Conservation (phyloP, 1,140 invertebrate genomes). For the Gryllus bimaculatus region DNA sequence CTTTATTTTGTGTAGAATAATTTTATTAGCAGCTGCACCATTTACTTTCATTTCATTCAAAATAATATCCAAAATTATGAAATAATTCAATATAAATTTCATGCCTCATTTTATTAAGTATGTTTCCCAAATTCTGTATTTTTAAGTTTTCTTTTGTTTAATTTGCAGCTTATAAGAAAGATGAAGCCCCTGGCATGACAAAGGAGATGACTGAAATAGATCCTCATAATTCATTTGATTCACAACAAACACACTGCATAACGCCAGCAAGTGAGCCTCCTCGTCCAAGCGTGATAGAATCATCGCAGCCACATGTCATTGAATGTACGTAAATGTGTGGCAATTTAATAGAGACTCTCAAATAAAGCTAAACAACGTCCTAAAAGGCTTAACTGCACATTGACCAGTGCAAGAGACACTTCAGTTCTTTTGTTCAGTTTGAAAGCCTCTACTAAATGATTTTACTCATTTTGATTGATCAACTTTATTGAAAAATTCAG, state of each 20-base stretch:
- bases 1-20: too few relatives aligned
- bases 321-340: constrained; percentile 65
- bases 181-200: constrained; percentile 25
- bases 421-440: not conserved
- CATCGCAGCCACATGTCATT: constrained; percentile 74
- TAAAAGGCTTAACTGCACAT: not conserved
- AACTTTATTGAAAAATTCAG: too few relatives aligned
- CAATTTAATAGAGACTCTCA: not conserved
- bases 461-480: too few relatives aligned
- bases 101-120: too few relatives aligned
- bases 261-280: constrained; percentile 42
- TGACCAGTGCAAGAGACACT: not conserved
- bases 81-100: too few relatives aligned
- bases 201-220: constrained; percentile 36
- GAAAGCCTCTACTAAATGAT: too few relatives aligned
- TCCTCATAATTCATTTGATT: constrained; percentile 20
- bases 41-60: too few relatives aligned
- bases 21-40: too few relatives aligned
- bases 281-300: constrained; percentile 71
- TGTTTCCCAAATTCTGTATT: too few relatives aligned
- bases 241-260: constrained; percentile 15
- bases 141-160: not conserved
- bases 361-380: not conserved
- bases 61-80: too few relatives aligned
- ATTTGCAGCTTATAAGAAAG: not conserved